Evolutionary conservation across 2,888 invertebrate species (phyloP).

Genomic region (Rhamphomyia laevipes): DNA sequence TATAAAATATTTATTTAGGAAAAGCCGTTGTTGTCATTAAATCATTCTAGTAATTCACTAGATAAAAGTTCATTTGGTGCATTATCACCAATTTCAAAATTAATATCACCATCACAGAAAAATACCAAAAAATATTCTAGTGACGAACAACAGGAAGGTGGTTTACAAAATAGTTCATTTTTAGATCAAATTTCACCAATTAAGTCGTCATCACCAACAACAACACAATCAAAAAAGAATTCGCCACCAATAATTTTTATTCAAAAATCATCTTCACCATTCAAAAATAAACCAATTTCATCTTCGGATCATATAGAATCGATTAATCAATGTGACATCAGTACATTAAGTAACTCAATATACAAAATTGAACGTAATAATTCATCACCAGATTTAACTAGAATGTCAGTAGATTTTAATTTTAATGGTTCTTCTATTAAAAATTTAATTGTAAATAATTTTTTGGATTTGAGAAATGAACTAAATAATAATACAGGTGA

Average conservation of each 20-base stretch:
- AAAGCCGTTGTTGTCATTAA: not conserved
- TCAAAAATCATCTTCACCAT: not conserved
- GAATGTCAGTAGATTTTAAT: slow-evolving; percentile 25
- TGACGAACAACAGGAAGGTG: not conserved
- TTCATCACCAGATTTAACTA: slow-evolving; percentile 10
- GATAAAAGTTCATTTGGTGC: slow-evolving; percentile 32
- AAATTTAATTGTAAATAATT: slow-evolving; percentile 19
- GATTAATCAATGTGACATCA: too few relatives aligned
- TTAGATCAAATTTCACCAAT: not conserved
- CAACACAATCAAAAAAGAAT: not conserved
- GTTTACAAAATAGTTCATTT: not conserved
- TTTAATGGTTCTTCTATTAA: slow-evolving; percentile 26
- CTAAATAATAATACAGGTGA: not conserved
- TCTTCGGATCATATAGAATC: slow-evolving; percentile 3
- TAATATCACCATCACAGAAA: slow-evolving; percentile 5
- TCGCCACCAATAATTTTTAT: not conserved
- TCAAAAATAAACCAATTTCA: slow-evolving; percentile 6
- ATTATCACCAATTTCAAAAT: slow-evolving; percentile 31
- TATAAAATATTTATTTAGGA: not conserved
- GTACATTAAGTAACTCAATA: too few relatives aligned
- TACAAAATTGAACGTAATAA: slow-evolving; percentile 4
- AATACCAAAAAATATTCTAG: not conserved
- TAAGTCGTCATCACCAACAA: not conserved
- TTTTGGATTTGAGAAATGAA: not conserved
- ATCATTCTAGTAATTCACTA: slow-evolving; percentile 20